Evolutionary conservation across 37 sponge, comb jelly and placozoan genomes (phyloP).

Genomic region (Tethya wilhelma): DNA sequence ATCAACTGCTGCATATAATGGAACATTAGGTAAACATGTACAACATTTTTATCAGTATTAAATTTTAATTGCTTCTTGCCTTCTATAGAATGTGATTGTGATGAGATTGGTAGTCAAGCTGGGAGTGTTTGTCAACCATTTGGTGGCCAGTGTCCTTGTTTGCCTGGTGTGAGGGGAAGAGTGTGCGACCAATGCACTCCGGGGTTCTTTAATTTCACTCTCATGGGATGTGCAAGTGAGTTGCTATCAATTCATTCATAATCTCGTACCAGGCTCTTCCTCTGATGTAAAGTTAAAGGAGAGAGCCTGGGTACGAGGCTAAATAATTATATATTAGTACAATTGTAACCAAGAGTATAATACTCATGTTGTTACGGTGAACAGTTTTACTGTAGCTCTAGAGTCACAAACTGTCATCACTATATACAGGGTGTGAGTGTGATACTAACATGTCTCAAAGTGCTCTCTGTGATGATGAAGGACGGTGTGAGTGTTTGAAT

Average conservation of each 20-base stretch:
- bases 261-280: too few relatives aligned
- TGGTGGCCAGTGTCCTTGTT: slow-evolving; percentile 83
- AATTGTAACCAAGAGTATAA: too few relatives aligned
- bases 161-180: slow-evolving; percentile 70
- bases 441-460: not conserved
- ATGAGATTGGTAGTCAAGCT: slow-evolving; percentile 32
- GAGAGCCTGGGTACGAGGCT: too few relatives aligned
- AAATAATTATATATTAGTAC: too few relatives aligned
- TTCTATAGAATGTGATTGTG: slow-evolving; percentile 72
- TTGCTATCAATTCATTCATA: not conserved
- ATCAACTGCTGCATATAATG: slow-evolving; percentile 54
- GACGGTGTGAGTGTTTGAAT: slow-evolving; percentile 69
- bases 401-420: too few relatives aligned
- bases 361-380: too few relatives aligned
- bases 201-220: slow-evolving; percentile 51
- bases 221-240: slow-evolving; percentile 63
- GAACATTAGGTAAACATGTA: slow-evolving; percentile 39
- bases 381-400: too few relatives aligned
- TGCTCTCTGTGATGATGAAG: slow-evolving; percentile 61
- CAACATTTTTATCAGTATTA: not conserved
- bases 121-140: slow-evolving; percentile 36
- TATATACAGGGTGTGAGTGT: not conserved
- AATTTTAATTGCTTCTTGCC: too few relatives aligned
- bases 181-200: slow-evolving; percentile 72
- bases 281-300: too few relatives aligned